Evolutionary conservation across 1,140 invertebrate genomes (phyloP), one percentile per base, ranked within the genome.

Genomic region (Neuroterus valhalla): DNA sequence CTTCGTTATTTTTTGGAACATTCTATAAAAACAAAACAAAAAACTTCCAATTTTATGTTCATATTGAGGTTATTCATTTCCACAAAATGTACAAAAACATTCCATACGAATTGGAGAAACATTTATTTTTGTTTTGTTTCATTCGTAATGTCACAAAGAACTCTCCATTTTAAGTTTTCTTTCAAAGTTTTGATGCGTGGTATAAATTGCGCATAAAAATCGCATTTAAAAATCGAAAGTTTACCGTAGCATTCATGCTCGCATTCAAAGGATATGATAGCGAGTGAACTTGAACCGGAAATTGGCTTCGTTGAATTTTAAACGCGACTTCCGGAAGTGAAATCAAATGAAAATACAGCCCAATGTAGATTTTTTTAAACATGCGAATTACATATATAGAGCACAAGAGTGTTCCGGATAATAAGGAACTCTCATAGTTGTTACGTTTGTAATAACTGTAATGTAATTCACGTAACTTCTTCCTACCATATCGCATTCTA

Each of bases 281-380:
- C 77, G 72, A 81, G 76, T 62, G 73, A 70, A 62, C 71, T 69
- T 74, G 42, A 66, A 68, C 80, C 80, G 83, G 84, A 85, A 78
- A 38, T 48, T 52, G 42, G 48, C 55, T 74, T 74, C 55, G 71
- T 71, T 71, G 80, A 72, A 66, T 73, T 48, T 44, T 71, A 23
- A 62, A 26, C 31, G 66, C 42, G 66, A 71, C 74, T 67, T 81
- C 78, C 82, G 83, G 79, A 82, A 81, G 72, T 71, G 77, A 76
- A 50, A 66, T 31, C 31, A 62, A 62, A 62, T 62, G 11, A 68
- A 73, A 68, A 68, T 42, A 50, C 55, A 48, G 50, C 55, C 67
- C 66, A 44, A 73, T 52, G 14, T 12, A 45, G 68, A 73, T 10
- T 21, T 44, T 72, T 23, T n/a, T 68, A 68, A 17, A 38, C 15